Evolutionary conservation across 2,797 vertebrate species (phyloP).

Genomic region (Neostethus bicornis): DNA sequence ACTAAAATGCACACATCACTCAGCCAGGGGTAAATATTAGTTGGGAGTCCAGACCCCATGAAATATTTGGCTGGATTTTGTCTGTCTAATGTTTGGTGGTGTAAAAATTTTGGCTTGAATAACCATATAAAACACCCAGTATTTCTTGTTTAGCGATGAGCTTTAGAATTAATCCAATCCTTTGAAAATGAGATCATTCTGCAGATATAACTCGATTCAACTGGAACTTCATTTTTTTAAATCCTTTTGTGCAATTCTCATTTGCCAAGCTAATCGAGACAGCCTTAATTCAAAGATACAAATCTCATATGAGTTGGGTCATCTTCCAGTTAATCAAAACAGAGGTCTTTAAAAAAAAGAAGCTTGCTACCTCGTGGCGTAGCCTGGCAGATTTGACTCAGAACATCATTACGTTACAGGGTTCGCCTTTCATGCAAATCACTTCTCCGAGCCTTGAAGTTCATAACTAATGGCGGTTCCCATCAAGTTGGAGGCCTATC

Average conservation of each 20-base stretch:
- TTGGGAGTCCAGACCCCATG: conserved; percentile 10
- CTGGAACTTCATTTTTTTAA: conserved; percentile 33
- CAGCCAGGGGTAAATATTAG: conserved; percentile 36
- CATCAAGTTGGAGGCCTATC: conserved; percentile 69
- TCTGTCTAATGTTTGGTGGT: background rate
- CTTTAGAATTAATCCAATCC: conserved; percentile 38
- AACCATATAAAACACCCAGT: conserved; percentile 1
- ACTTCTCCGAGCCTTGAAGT: conserved; percentile 69
- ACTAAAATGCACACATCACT: conserved; percentile 61
- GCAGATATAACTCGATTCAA: conserved; percentile 34
- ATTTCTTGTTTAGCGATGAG: background rate
- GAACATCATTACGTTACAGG: conserved; percentile 71
- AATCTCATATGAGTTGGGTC: conserved; percentile 43
- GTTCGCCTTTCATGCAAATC: conserved; percentile 78
- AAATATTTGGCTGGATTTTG: conserved; percentile 17
- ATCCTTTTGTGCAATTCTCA: conserved; percentile 40
- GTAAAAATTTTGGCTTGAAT: background rate
- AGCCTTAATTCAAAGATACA: conserved; percentile 55
- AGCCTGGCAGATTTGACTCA: conserved; percentile 64
- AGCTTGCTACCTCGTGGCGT: conserved; percentile 24
- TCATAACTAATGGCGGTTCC: conserved; percentile 77
- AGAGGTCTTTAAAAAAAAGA: conserved; percentile 16
- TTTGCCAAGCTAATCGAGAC: conserved; percentile 52
- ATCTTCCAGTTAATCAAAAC: conserved; percentile 62
- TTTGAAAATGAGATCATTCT: conserved; percentile 24